Evolutionary conservation across 2,797 vertebrate species (phyloP).

Genomic region (Neosilurus hyrtlii): DNA sequence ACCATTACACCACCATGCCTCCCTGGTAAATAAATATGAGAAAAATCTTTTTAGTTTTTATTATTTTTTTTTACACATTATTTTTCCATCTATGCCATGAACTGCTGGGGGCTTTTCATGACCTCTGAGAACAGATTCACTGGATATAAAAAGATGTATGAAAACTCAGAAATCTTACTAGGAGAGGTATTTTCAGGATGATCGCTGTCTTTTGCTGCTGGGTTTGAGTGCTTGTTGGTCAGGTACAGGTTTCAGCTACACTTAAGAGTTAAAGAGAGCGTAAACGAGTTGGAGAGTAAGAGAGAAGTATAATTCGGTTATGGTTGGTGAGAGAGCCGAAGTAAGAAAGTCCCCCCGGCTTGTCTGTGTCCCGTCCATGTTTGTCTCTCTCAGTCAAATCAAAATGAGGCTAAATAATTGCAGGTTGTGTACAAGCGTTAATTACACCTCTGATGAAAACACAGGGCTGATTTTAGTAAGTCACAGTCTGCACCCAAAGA

Average conservation of each 20-base stretch:
- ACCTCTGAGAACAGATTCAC: not conserved
- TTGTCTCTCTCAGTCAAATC: conserved; percentile 59
- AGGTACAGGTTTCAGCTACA: conserved; percentile 4
- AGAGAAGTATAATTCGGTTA: not conserved
- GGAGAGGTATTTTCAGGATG: not conserved
- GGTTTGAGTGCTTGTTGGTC: not conserved
- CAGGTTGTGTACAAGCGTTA: conserved; percentile 73
- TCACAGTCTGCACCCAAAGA: conserved; percentile 55
- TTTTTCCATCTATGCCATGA: not conserved
- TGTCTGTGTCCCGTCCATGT: conserved; percentile 63
- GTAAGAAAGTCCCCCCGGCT: conserved; percentile 55
- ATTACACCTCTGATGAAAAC: conserved; percentile 69
- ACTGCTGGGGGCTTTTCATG: not conserved
- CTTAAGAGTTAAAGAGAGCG: not conserved
- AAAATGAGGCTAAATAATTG: conserved; percentile 68
- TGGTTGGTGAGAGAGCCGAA: conserved; percentile 19
- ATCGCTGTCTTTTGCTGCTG: not conserved
- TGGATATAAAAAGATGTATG: not conserved
- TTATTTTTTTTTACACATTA: not conserved
- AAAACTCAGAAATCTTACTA: conserved; percentile 4
- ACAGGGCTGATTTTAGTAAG: conserved; percentile 37
- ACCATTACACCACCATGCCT: too few species aligned
- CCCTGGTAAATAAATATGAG: not conserved
- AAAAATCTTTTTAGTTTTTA: not conserved
- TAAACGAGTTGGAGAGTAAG: not conserved